Evolutionary conservation across 1,140 invertebrate species (phyloP).

Genomic region (Chymomyza costata): DNA sequence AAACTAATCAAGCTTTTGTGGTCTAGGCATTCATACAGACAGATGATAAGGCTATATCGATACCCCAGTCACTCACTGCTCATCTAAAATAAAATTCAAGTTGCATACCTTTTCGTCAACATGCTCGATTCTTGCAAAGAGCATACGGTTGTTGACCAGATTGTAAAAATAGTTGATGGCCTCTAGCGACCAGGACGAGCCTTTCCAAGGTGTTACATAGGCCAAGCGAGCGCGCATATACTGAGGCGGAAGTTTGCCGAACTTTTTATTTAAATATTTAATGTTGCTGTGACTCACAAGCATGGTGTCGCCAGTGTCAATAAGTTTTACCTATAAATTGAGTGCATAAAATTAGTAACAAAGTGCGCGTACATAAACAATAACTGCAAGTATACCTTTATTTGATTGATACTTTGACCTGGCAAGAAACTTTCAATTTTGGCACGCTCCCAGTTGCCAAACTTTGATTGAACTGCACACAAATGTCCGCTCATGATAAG

Average conservation of each 20-base stretch:
- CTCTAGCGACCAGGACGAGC: constrained; percentile 23
- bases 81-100: not conserved
- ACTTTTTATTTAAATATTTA: constrained; percentile 41
- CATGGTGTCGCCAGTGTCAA: constrained; percentile 52
- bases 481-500: constrained; percentile 47
- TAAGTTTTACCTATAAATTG: constrained; percentile 37
- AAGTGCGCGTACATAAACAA: too few species aligned
- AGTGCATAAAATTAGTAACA: constrained; percentile 1
- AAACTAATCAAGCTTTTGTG: too few species aligned
- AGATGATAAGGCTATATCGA: too few species aligned
- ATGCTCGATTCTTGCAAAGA: constrained; percentile 31
- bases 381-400: not conserved
- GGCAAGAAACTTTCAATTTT: constrained; percentile 28
- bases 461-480: constrained; percentile 25
- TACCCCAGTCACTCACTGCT: too few species aligned
- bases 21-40: too few species aligned
- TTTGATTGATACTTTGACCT: constrained; percentile 7
- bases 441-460: constrained; percentile 47
- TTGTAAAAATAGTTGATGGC: constrained; percentile 32
- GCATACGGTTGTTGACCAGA: constrained; percentile 26
- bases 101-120: constrained; percentile 22
- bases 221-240: constrained; percentile 32
- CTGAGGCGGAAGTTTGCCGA: constrained; percentile 43
- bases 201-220: constrained; percentile 26
- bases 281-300: constrained; percentile 27